Conservation (phyloP, 2,113 vertebrate species). For the Phylloscopus trochilus region DNA sequence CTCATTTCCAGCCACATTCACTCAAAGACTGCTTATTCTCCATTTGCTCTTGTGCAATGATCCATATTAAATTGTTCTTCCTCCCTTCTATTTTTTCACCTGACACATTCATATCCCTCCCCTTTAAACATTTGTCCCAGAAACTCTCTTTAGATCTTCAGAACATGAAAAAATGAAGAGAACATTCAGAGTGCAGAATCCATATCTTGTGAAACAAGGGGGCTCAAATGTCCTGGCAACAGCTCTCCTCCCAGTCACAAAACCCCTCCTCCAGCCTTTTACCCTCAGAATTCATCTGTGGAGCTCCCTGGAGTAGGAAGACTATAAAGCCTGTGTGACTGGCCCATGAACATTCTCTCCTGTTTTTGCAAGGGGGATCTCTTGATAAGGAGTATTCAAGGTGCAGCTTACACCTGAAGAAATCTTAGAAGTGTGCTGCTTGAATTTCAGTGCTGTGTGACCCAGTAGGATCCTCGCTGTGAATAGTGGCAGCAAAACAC, state of each 20-base stretch:
- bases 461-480: accelerated
- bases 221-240: background rate
- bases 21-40: background rate
- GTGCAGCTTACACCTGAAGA: background rate
- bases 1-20: background rate
- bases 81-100: background rate
- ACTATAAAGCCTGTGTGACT: background rate
- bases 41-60: background rate
- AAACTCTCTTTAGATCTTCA: background rate
- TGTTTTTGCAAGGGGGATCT: background rate
- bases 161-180: background rate
- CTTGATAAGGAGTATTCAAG: background rate
- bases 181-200: background rate
- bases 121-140: background rate
- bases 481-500: background rate
- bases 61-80: background rate
- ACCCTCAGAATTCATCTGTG: background rate
- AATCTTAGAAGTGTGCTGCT: background rate
- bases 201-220: background rate
- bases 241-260: background rate
- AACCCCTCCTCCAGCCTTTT: background rate
- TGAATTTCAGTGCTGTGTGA: background rate
- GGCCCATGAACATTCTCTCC: background rate
- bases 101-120: background rate
- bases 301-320: background rate